Evolutionary conservation across 2,888 invertebrate genomes (phyloP), one percentile per base, ranked within the genome.

Genomic region (Cerastoderma edule): DNA sequence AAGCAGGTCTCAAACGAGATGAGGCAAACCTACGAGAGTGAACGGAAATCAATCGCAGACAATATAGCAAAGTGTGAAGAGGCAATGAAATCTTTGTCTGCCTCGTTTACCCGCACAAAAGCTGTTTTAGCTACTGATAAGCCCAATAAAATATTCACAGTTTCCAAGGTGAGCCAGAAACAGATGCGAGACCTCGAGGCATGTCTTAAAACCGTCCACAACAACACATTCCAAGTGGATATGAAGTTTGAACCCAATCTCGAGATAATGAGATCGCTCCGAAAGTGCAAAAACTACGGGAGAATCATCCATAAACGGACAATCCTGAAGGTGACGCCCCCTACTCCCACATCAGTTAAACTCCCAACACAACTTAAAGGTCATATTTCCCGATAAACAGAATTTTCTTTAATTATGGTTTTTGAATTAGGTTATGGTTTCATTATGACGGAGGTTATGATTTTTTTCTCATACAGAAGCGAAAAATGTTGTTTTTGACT

Each of bases 181-280:
- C 48, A 64, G 19, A 30, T 75, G 22, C 60, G 54, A 30, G 78
- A 75, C 19, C 64, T 68, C 28, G 72, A 35, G 5, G 50, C 53
- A 0, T 68, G 72, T 27, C 65, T 78, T 19, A 78, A 78, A 35
- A 32, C 30, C 3, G 74, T 78, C 2, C 44, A 24, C 16, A 32
- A 64, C 16, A 66, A 48, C 22, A 75, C 71, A 24, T 57, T 72
- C 19, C 68, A 72, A 35, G 46, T 68, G 19, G 68, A 75, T 27
- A 56, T 78, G 13, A 78, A 71, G 30, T 75, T 71, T 66, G 78
- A 78, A 16, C 74, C 74, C 22, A 78, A 78, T 44, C 67, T 30
- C 24, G 73, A 74, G 57, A 71, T 78, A 28, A 60, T 78, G 22
- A 71, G 60, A 57, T 54, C 54, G 27, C 24, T 78, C 1, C 54